Percentiles rank a stretch among this genome's conserved stretches.
These are phyloP conservation scores for Drosophila colorata DNA, from an alignment of 2,888 invertebrate species.

Conservation along the genomic window DNA sequence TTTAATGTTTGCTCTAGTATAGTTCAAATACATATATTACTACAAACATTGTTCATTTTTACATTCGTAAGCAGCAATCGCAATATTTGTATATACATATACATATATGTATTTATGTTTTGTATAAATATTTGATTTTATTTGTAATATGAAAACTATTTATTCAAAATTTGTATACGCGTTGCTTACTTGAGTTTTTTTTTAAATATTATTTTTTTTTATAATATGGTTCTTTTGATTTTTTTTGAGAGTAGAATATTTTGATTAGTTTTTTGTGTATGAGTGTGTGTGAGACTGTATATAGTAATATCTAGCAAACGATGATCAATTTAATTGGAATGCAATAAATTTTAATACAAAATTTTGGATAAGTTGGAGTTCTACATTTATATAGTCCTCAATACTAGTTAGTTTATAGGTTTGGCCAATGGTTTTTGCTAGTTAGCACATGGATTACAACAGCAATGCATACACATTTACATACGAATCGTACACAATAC, in stretches of 20 bases:
- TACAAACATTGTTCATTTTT: slow-evolving; percentile 54
- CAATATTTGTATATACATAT: slow-evolving; percentile 14
- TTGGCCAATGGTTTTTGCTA: slow-evolving; percentile 63
- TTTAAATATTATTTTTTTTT: slow-evolving; percentile 22
- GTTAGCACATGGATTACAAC: slow-evolving; percentile 59
- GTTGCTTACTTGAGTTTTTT: slow-evolving; percentile 54
- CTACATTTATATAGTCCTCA: slow-evolving; percentile 14
- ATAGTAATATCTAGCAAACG: slow-evolving; percentile 41
- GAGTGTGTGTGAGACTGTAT: slow-evolving; percentile 16
- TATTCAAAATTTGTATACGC: slow-evolving; percentile 69
- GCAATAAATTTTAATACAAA: slow-evolving; percentile 49
- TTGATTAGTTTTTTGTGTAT: slow-evolving; percentile 36
- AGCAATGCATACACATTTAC: slow-evolving; percentile 53
- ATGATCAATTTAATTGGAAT: slow-evolving; percentile 62
- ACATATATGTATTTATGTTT: slow-evolving; percentile 8
- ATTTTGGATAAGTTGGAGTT: slow-evolving; percentile 25
- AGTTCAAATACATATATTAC: slow-evolving; percentile 46
- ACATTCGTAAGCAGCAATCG: slow-evolving; percentile 39
- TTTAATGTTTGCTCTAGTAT: slow-evolving; percentile 45
- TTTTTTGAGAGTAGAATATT: slow-evolving; percentile 42
- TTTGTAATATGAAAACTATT: slow-evolving; percentile 67
- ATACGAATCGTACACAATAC: slow-evolving; percentile 40
- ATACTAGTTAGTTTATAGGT: slow-evolving; percentile 33
- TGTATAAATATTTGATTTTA: slow-evolving; percentile 48
- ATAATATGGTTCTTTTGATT: slow-evolving; percentile 57